Evolutionary conservation across 2,797 vertebrate genomes (phyloP).

Genomic region (Pseudochromis fuscus): DNA sequence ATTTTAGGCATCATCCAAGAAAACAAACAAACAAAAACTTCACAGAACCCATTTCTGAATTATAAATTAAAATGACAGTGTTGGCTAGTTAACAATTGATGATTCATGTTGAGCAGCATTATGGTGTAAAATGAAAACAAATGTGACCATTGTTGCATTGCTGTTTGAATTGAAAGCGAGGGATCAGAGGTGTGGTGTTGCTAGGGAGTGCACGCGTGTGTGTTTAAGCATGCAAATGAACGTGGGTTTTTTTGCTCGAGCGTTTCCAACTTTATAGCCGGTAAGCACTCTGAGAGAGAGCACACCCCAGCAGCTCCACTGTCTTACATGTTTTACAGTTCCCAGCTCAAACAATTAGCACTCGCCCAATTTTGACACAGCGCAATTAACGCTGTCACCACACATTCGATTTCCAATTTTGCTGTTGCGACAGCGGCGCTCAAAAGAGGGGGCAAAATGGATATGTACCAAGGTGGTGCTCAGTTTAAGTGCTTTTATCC

Average conservation of each 20-base stretch:
- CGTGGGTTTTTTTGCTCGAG: conserved; percentile 60
- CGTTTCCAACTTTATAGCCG: conserved; percentile 69
- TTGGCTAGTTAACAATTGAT: too few relatives aligned
- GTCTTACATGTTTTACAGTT: conserved; percentile 65
- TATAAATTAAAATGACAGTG: too few relatives aligned
- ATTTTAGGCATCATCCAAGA: conserved; percentile 4
- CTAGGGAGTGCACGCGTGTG: conserved; percentile 61
- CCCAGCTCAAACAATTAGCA: conserved; percentile 74
- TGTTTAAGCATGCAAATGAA: conserved; percentile 70
- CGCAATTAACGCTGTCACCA: conserved; percentile 85
- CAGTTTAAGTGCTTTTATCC: conserved; percentile 52
- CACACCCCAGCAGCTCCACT: conserved; percentile 66
- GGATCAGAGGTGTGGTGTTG: conserved; percentile 74
- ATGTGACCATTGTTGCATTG: conserved; percentile 2
- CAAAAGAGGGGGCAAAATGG: conserved; percentile 68
- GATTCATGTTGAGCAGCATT: not conserved
- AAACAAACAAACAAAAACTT: not conserved
- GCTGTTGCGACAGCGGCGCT: conserved; percentile 72
- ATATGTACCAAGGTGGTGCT: conserved; percentile 46
- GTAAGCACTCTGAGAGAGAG: conserved; percentile 70
- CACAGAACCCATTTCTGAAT: accelerated
- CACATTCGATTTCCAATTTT: conserved; percentile 88
- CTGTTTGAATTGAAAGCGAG: conserved; percentile 69
- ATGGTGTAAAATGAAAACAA: not conserved
- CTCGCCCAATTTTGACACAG: conserved; percentile 84